These are phyloP conservation scores for Bacillus rossius DNA, from an alignment of 1,140 invertebrate species.

Conservation along the genomic window DNA sequence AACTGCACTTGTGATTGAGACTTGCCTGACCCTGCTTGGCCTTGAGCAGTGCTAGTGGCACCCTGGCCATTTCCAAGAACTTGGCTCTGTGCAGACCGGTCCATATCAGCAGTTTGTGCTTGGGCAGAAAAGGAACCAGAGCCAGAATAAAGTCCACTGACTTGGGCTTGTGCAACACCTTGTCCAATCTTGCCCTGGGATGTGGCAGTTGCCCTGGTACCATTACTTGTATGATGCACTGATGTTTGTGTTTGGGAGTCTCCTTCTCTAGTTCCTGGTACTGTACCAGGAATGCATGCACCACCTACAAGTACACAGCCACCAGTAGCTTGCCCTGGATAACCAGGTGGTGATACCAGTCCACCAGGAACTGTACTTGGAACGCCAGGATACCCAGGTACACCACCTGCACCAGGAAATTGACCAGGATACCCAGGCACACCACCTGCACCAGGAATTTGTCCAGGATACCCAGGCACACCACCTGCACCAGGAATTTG, in stretches of 20 bases:
- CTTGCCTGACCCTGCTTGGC: conserved; percentile 62
- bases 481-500: conserved; percentile 16
- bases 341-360: background rate
- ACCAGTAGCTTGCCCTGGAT: background rate
- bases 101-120: conserved; percentile 68
- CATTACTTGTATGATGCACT: conserved; percentile 58
- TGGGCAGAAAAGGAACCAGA: conserved; percentile 73
- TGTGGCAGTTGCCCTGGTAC: conserved; percentile 64
- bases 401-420: conserved; percentile 14
- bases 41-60: conserved; percentile 65
- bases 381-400: conserved; percentile 10
- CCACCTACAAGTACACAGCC: no score
- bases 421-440: background rate
- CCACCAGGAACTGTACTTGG: conserved; percentile 13
- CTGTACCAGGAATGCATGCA: background rate
- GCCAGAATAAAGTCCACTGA: conserved; percentile 68
- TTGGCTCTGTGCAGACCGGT: conserved; percentile 64
- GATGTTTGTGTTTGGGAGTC: conserved; percentile 70
- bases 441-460: conserved; percentile 9
- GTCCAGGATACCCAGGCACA: background rate
- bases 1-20: conserved; percentile 72
- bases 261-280: conserved; percentile 33
- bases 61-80: conserved; percentile 68
- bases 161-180: conserved; percentile 70
- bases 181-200: conserved; percentile 65